A percentile compares a stretch with the other conserved stretches of the same genome.
phyloP scores from a whole-genome alignment of 2,113 vertebrate species.

The Chaetops frenatus region DNA sequence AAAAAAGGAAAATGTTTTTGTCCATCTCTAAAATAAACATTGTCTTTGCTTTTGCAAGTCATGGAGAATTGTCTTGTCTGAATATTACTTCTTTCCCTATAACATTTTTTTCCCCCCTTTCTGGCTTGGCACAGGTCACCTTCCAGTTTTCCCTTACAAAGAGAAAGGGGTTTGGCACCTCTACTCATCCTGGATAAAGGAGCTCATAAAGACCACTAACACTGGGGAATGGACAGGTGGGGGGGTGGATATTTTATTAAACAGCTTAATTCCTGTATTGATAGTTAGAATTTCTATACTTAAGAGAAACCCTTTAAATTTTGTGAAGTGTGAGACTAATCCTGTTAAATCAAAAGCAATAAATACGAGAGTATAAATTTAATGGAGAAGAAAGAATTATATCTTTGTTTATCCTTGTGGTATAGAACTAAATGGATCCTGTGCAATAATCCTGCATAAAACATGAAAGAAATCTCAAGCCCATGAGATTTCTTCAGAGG shows the following conservation, averaged over 20 bases:
- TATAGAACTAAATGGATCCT: neutral
- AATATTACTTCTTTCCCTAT: neutral
- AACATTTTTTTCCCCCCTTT: neutral
- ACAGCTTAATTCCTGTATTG: neutral
- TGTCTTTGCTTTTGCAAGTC: neutral
- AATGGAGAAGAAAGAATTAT: neutral
- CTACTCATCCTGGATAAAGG: neutral
- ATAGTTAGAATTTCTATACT: neutral
- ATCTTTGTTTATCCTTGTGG: neutral
- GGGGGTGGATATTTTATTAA: neutral
- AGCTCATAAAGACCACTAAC: neutral
- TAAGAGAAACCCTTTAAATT: constrained; percentile 1
- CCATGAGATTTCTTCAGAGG: neutral
- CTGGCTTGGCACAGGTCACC: neutral
- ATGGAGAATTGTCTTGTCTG: neutral
- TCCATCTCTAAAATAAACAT: neutral
- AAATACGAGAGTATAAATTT: neutral
- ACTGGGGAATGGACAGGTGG: neutral
- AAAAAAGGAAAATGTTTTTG: neutral
- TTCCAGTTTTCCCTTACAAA: neutral
- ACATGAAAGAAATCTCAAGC: neutral
- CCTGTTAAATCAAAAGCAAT: neutral
- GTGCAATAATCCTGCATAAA: neutral
- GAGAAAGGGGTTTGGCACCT: neutral
- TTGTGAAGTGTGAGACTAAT: constrained; percentile 13